Evolutionary conservation across 2,797 vertebrate genomes (phyloP).

Genomic region (Poecilia wingei): DNA sequence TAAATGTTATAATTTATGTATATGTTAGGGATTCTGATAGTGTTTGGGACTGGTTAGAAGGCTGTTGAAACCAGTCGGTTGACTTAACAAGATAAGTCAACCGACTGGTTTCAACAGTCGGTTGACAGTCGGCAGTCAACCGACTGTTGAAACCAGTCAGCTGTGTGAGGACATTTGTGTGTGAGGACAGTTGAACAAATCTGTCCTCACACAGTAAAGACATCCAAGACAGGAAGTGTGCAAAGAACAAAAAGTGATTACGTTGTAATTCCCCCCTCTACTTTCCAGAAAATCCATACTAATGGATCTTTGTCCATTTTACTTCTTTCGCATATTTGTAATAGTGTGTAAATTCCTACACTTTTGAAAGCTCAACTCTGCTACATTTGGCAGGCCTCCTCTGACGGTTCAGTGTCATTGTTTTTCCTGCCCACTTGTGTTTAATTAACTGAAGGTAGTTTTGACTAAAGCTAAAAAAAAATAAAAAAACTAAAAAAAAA

Average conservation of each 20-base stretch:
- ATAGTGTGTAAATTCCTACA: not conserved
- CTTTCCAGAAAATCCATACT: not conserved
- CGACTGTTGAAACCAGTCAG: too few relatives aligned
- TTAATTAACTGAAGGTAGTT: not conserved
- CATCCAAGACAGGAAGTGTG: not conserved
- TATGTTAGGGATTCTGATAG: too few relatives aligned
- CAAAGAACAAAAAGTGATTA: not conserved
- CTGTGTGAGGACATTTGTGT: too few relatives aligned
- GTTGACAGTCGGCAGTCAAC: too few relatives aligned
- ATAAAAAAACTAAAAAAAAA: not conserved
- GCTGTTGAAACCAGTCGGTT: not conserved
- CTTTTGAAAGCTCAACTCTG: not conserved
- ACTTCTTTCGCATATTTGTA: not conserved
- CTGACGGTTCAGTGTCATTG: not conserved
- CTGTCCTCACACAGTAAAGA: not conserved
- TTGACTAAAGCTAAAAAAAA: not conserved
- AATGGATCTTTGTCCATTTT: not conserved
- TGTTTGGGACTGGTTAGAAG: too few relatives aligned
- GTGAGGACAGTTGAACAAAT: too few relatives aligned
- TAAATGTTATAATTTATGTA: too few relatives aligned
- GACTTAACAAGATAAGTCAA: not conserved
- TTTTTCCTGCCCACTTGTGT: not conserved
- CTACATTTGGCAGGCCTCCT: not conserved
- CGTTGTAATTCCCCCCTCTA: too few relatives aligned
- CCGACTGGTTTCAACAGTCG: too few relatives aligned